A percentile compares a stretch with the other conserved stretches of the same genome.
Evolutionary conservation across 2,888 invertebrate species (phyloP).

Genomic region (Chymomyza amoena): DNA sequence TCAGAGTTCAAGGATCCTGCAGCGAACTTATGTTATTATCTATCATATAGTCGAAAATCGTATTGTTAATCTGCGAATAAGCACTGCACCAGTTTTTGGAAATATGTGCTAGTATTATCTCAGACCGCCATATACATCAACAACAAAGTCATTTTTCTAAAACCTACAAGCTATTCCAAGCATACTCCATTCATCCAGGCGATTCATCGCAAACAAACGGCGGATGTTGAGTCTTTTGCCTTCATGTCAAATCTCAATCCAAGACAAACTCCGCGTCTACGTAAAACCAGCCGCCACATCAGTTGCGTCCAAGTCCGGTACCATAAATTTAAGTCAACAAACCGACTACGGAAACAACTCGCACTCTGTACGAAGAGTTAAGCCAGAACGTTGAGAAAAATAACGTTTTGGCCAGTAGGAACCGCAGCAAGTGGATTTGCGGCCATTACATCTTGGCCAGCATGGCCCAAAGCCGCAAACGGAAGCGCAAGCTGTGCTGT

Average conservation of each 20-base stretch:
- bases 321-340: conserved; percentile 69
- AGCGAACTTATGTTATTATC: too few species aligned
- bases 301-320: not conserved
- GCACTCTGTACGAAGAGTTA: conserved; percentile 31
- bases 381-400: conserved; percentile 61
- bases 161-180: not conserved
- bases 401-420: conserved; percentile 25
- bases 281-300: not conserved
- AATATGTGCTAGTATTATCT: too few species aligned
- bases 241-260: not conserved
- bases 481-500: conserved; percentile 63
- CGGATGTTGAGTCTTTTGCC: conserved; percentile 41
- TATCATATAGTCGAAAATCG: too few species aligned
- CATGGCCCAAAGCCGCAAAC: conserved; percentile 23
- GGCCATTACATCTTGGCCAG: conserved; percentile 60
- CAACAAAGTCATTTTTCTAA: too few species aligned
- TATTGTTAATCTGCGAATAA: too few species aligned
- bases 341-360: conserved; percentile 61
- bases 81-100: too few species aligned
- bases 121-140: not conserved
- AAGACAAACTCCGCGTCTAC: not conserved
- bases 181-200: not conserved
- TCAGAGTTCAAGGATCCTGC: too few species aligned
- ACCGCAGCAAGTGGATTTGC: conserved; percentile 58
- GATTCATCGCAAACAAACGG: conserved; percentile 44